Evolutionary conservation across 30 jellyfish, hydroid and myxozoan species (phyloP), one percentile per base, ranked within the genome.

Genomic region (Rhopilema esculentum): DNA sequence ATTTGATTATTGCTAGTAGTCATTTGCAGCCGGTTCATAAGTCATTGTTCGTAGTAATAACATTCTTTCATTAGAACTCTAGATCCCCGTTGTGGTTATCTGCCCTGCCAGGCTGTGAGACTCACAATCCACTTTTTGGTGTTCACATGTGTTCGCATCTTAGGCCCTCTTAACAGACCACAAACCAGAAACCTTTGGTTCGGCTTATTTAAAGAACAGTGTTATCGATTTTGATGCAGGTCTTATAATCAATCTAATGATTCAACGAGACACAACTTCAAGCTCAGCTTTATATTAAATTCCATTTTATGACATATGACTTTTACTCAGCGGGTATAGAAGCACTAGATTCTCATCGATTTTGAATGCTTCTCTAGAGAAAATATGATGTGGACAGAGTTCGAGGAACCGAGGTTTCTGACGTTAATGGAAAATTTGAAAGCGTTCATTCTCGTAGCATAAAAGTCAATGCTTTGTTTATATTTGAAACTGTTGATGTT

Each of bases 71-170:
- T 21, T 73, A 66, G 51, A 23, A 31, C 7, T 73, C 18, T 18
- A 65, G 20, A 73, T 40, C 57, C 12, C 57, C 12, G 9, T 40
- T 40, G 49, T 26, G 49, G 17, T 31, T 40, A 18, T 20, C 8
- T 2, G 68, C 49, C 20, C 23, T 9, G 16, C 0, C 33, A 22
- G 40, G 25, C 33, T 22, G 69, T 40, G 69, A 73, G 30, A 2
- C 84, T 19, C 40, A 23, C 69, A 30, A 33, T 33, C 84, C 21
- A 73, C 27, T 40, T 32, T 73, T 73, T 30, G 27, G 48, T 20
- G 65, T 73, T 73, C 84, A 73, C 48, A 27, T 33, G 68, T 73
- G 33, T 24, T 33, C 70, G 20, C 84, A 29, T 30, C 84, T 73
- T 73, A 73, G 84, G 69, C 49, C 69, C 49, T 8, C 70, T 73